A percentile compares a stretch with the other conserved stretches of the same genome.
phyloP scores from a whole-genome alignment of 2,797 vertebrate genomes.

The Heterohyrax brucei region DNA sequence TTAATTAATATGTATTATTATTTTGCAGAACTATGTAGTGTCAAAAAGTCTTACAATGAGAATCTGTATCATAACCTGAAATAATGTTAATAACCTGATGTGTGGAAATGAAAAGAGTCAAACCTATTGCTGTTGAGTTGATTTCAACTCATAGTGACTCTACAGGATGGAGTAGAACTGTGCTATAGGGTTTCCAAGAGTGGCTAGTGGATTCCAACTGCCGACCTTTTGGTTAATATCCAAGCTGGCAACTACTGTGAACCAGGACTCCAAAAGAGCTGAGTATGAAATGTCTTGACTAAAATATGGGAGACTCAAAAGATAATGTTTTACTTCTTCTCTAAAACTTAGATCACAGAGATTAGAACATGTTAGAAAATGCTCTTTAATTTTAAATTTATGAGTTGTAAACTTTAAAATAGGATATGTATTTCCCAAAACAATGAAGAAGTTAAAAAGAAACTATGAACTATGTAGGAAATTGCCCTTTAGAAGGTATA shows the following conservation, averaged over 20 bases:
- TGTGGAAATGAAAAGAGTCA: not conserved
- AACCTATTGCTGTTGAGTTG: no score
- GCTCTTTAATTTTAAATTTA: constrained; percentile 28
- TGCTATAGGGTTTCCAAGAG: no score
- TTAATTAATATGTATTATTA: constrained; percentile 3
- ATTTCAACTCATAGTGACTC: no score
- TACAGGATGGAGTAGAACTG: no score
- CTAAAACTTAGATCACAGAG: constrained; percentile 37
- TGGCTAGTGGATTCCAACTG: no score
- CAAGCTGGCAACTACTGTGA: no score
- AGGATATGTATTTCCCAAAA: not conserved
- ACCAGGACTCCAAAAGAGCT: no score
- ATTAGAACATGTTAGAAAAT: not conserved
- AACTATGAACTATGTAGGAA: not conserved
- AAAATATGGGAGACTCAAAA: constrained; percentile 13
- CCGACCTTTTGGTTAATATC: no score
- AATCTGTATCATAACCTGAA: constrained; percentile 40
- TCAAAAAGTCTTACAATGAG: constrained; percentile 21
- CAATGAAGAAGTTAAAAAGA: constrained; percentile 16
- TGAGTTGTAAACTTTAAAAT: constrained; percentile 14
- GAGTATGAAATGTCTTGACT: not conserved
- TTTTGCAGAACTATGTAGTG: not conserved
- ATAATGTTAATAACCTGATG: not conserved
- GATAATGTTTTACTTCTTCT: constrained; percentile 9
- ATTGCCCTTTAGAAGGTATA: not conserved